Evolutionary conservation across 2,888 invertebrate genomes (phyloP), one percentile per base, ranked within the genome.

Genomic region (Entomobrya proxima): DNA sequence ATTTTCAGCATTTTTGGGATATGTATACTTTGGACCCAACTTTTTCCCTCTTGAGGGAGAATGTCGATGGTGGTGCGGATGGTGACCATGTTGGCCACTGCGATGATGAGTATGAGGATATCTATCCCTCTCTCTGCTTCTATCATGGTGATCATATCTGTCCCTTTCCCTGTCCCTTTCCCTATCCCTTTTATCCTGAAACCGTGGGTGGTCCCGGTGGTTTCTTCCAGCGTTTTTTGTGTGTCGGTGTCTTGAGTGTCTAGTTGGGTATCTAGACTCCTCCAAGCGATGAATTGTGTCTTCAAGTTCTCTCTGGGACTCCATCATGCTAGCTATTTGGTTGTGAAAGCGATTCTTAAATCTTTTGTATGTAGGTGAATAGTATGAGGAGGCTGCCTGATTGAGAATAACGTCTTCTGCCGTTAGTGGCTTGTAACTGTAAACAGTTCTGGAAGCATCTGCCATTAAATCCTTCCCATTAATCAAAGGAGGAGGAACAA

Each of bases 1-100:
- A 80, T 89, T 90, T 40, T 88, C 89, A 15, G 90, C 90, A 80
- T 89, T 79, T 72, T 90, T 90, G 11, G 90, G 90, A 37, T 90
- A 90, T 21, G 80, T 86, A 76, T 90, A 90, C 35, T 80, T 85
- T 13, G 85, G 86, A 11, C 58, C 81, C 11, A 79, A 40, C 58
- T 86, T 76, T 40, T 74, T 78, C 15, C 80, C 78, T 52, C 86
- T 35, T 47, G 50, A 13, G 11, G 74, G 58, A 13, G 52, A 18
- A 30, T 30, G 74, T 5, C 74, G 72, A 35, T 58, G 74, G 47
- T 61, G 74, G 18, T 50, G 80, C n/a, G 86, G 80, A 27, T 81
- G 74, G 9, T 84, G 83, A 18, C 74, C 30, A n/a, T 77, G 69
- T 35, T 74, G 79, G 37, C 58, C 58, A 30, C 52, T 75, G 9